Base-by-base conservation (phyloP, 1,140 invertebrate species). In the Papilio xuthus region DNA sequence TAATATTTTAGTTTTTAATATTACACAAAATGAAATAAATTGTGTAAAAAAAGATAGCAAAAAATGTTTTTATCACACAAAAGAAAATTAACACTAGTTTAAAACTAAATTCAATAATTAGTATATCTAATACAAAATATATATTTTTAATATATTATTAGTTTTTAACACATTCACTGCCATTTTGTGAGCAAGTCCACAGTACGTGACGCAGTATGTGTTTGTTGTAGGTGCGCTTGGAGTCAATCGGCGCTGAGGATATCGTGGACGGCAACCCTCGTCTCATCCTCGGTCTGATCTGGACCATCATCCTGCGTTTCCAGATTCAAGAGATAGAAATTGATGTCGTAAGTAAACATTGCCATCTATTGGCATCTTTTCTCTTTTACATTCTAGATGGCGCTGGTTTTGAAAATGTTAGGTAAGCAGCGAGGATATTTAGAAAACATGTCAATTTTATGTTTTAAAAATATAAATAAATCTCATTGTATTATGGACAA, bases 311-410 rank as follows among this genome's bases (percentile, higher is more conserved):
- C 94, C 95, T 99, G 76, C 95, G 98, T 41, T 99, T 99, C 95
- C 98, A 99, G 95, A 99, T 99, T 85, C 99, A 99, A 94, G 99
- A 99, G 95, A 99, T 99, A 89, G 98, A 99, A 95, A 99, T 99
- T 87, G 98, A 99, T 94, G 98, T 99, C 88, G 97, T 98, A 93
- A 96, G 96, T 96, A 73, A 42, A 50, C 37, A 60, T 9, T 50
- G n/a, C 69, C 28, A 44, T 32, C n/a, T 77, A 32, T 0, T 32
- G 1, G 15, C 10, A 50, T 42, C 18, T 69, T 50, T 50, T 50
- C 2, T 37, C 32, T 37, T n/a, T 37, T 18, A 18, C 13, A 18
- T 15, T 50, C 47, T 18, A 50, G 18, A 50, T 1, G 18, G 15
- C 4, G 15, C 13, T 44, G 15, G 13, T 18, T 18, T 26, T 13